These are phyloP conservation scores for Falco rusticolus DNA, from an alignment of 2,797 vertebrate species.

Conservation along the genomic window DNA sequence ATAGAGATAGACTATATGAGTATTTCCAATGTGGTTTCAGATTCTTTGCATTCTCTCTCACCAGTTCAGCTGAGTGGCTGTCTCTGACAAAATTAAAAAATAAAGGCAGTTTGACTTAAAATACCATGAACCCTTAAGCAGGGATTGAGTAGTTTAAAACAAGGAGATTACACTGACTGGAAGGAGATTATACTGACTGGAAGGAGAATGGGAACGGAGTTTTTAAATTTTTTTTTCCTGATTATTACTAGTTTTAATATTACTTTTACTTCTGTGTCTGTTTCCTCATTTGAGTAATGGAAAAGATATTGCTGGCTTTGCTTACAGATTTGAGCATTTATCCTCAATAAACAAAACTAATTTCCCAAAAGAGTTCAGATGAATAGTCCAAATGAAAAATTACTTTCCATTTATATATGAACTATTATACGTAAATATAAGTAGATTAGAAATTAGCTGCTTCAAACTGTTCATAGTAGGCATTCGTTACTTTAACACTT, in stretches of 20 bases:
- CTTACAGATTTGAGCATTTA: neutral
- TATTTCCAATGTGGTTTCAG: neutral
- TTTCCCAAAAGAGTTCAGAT: neutral
- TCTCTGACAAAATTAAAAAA: neutral
- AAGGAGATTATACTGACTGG: neutral
- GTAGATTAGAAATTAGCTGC: neutral
- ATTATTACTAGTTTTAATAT: neutral
- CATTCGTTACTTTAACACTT: neutral
- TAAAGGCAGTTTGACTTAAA: neutral
- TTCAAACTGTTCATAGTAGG: neutral
- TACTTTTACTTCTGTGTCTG: neutral
- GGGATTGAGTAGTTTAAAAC: neutral
- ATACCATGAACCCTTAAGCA: neutral
- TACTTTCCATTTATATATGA: neutral
- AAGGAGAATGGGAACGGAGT: neutral
- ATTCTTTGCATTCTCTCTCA: neutral
- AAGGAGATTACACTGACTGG: neutral
- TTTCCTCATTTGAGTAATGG: neutral
- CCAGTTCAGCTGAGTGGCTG: neutral
- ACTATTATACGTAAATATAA: neutral
- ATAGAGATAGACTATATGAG: neutral
- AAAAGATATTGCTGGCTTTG: neutral
- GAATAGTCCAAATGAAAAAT: neutral
- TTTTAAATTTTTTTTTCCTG: neutral
- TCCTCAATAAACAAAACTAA: neutral